Evolutionary conservation across 2,113 vertebrate species (phyloP).

Genomic region (Sturnira hondurensis): DNA sequence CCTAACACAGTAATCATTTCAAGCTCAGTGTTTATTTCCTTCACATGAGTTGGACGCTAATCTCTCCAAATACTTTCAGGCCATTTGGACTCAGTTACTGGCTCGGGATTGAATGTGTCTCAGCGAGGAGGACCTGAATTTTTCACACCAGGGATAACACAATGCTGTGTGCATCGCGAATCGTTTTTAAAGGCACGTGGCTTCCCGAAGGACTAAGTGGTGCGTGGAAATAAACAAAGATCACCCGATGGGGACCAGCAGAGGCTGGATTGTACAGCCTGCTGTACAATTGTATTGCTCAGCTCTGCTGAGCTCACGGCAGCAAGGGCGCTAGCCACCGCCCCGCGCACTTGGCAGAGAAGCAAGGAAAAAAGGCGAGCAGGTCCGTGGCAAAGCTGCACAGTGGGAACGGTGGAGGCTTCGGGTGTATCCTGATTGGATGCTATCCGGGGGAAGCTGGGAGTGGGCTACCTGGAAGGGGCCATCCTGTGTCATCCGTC

Average conservation of each 20-base stretch:
- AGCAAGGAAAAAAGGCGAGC: neutral
- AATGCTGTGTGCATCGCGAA: too few relatives aligned
- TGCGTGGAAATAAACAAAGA: neutral
- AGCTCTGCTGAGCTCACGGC: neutral
- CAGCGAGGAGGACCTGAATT: neutral
- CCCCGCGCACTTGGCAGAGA: neutral
- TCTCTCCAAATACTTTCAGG: neutral
- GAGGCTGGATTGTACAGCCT: too few relatives aligned
- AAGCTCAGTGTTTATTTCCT: neutral
- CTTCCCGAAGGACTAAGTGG: neutral
- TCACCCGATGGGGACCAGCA: neutral
- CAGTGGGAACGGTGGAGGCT: too few relatives aligned
- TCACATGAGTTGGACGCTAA: neutral
- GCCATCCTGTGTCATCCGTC: accelerated
- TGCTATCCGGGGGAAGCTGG: too few relatives aligned
- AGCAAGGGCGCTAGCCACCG: neutral
- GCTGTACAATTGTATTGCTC: too few relatives aligned
- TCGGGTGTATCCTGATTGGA: neutral
- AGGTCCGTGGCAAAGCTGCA: neutral
- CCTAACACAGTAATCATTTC: neutral
- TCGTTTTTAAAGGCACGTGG: neutral
- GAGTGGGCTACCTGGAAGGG: neutral
- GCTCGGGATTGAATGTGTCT: neutral
- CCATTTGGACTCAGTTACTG: neutral
- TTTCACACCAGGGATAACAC: neutral